Base-by-base conservation (phyloP, 2,113 vertebrate species). In the Amphiprion ocellaris region DNA sequence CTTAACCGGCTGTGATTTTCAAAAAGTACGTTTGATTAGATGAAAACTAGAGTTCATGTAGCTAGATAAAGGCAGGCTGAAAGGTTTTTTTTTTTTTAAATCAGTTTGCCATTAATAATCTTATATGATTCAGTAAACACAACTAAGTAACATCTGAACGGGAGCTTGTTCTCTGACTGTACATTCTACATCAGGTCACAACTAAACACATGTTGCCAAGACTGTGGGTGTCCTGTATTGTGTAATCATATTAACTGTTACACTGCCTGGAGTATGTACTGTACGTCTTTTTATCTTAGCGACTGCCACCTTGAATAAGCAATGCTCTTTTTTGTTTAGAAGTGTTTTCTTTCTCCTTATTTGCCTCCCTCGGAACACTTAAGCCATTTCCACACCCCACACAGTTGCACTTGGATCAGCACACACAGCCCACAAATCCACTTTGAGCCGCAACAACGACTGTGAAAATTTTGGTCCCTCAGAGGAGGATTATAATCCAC, bases 321-420 rank as follows among this genome's bases (percentile, higher is more conserved):
- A 49, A 73, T 19, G 6, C 71, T 69, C 47, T 58, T 61, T 26
- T 80, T 83, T 79, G 74, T 87, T 69, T 60, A 5, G n/a, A 68
- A 76, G 39, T 63, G 49, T 72, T 69, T 73, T 49, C 71, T n/a
- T 12, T 78, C 78, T 82, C 69, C 78, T 76, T 81, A 68, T 80
- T 75, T 84, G 62, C 78, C 73, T 81, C 67, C 77, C 75, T 64
- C 33, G 21, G 72, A 89, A 73, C 69, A 69, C 71, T 79, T 53
- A 79, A 80, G 69, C 77, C 63, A 62, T 82, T 89, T 73, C 72
- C 75, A 74, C 77, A 82, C 74, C 85, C 66, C 87, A 81, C 89
- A 84, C 86, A 83, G 82, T 77, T 64, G 74, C 83, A 69, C 69
- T 82, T 59, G 62, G 74, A 86, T 79, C 74, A 69, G 63, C 74